A percentile compares a stretch with the other conserved stretches of the same genome.
These are phyloP conservation scores for Spodoptera littoralis DNA, from an alignment of 2,888 invertebrate genomes.

Conservation along the genomic window DNA sequence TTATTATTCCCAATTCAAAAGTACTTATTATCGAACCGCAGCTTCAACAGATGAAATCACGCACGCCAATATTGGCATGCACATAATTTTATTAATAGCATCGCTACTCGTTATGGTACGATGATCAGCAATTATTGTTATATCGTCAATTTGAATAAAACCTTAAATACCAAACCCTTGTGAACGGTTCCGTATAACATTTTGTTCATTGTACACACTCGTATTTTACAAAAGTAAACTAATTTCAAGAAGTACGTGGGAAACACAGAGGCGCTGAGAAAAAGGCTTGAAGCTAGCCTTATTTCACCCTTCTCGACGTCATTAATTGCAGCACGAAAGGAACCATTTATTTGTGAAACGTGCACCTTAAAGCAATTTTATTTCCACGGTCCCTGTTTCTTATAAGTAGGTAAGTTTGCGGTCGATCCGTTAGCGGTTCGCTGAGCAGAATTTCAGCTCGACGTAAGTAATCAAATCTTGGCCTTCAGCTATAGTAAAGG, in stretches of 20 bases:
- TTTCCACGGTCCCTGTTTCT: slow-evolving; percentile 57
- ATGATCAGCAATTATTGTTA: too few species aligned
- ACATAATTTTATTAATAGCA: not conserved
- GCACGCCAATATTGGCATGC: not conserved
- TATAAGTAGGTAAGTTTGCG: slow-evolving; percentile 63
- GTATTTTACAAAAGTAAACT: slow-evolving; percentile 53
- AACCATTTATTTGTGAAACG: slow-evolving; percentile 64
- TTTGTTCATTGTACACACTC: slow-evolving; percentile 31
- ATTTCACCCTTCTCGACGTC: slow-evolving; percentile 62
- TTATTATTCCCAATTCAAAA: too few species aligned
- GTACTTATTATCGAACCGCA: slow-evolving; percentile 1
- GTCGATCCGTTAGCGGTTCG: slow-evolving; percentile 71
- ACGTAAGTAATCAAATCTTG: slow-evolving; percentile 82
- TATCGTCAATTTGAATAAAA: slow-evolving; percentile 3
- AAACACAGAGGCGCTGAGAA: slow-evolving; percentile 50
- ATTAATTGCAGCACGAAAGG: slow-evolving; percentile 67
- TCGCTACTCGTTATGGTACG: not conserved
- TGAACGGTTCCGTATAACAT: slow-evolving; percentile 21
- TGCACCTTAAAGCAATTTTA: slow-evolving; percentile 62
- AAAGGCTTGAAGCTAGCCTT: slow-evolving; percentile 56
- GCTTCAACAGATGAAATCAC: slow-evolving; percentile 5
- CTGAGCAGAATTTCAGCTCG: slow-evolving; percentile 68
- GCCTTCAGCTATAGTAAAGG: slow-evolving; percentile 76
- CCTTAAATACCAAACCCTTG: slow-evolving; percentile 2
- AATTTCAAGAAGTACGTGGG: slow-evolving; percentile 52